Evolutionary conservation across 2,888 invertebrate species (phyloP), one percentile per base, ranked within the genome.

Genomic region (Rhimphoctona megacephalus): DNA sequence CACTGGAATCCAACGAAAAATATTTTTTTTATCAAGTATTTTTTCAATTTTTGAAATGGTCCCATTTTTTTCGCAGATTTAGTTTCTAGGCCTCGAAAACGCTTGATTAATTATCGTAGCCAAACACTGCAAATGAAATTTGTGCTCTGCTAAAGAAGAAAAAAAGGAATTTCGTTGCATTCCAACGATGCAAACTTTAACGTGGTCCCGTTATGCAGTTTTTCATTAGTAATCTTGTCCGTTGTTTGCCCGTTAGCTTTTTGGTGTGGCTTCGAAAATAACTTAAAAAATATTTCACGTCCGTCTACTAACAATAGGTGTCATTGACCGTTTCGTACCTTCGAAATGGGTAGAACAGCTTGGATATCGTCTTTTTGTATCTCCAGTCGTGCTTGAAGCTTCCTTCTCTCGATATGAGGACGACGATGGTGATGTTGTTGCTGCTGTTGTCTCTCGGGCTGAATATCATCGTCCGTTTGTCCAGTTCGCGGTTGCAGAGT

Each of bases 291-390:
- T 22, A 39, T 61, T 25, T 33, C 57, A 39, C 61, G 61, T 61
- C 7, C 61, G 30, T 30, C 17, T 17, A 39, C 17, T 17, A 39
- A 43, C 57, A 36, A 61, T 57, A 9, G 7, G 49, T 25, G 70
- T 46, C 49, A 11, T 72, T 72, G 52, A 33, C 57, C 49, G 39
- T 30, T 61, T 30, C 93, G 94, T 94, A 98, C 98, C 97, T 98
- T 98, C 85, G 98, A 98, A 93, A 99, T 98, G 22, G 98, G 98
- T 36, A 99, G 95, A 19, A 99, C 98, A 30, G 98, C 98, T 94
- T 98, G 98, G 85, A 98, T 98, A 92, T 98, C 98, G 93, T 98
- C 98, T 93, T 98, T 98, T 93, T 98, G 98, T 87, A 98, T 97
- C 92, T 98, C 98, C 70, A 98, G 96, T 89, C 98, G 96, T 0